These are phyloP conservation scores for Palythoa heliodiscus DNA, from an alignment of 92 coral and sea anemone species.

Conservation along the genomic window DNA sequence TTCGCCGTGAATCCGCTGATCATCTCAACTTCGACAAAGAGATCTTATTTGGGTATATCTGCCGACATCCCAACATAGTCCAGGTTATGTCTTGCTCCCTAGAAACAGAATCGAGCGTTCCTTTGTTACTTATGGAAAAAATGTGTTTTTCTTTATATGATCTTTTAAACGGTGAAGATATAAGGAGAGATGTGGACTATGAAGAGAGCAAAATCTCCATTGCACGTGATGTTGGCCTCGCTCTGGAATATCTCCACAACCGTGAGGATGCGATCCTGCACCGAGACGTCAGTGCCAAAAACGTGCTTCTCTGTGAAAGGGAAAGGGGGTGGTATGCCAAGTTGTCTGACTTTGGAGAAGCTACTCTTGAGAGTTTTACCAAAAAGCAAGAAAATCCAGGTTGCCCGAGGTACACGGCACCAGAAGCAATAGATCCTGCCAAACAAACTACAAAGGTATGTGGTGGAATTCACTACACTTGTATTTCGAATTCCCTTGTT, in stretches of 20 bases:
- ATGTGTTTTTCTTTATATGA: not conserved
- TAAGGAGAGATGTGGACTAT: not conserved
- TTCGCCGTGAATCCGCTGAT: not conserved
- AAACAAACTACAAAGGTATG: not conserved
- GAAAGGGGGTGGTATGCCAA: slow-evolving; percentile 9
- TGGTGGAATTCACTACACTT: not conserved
- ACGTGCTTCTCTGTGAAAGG: slow-evolving; percentile 1
- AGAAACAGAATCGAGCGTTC: not conserved
- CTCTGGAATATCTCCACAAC: slow-evolving; percentile 15
- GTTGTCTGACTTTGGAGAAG: slow-evolving; percentile 11
- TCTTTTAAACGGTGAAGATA: not conserved
- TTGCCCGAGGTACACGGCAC: not conserved
- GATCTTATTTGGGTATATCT: slow-evolving; percentile 9
- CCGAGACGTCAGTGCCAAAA: slow-evolving; percentile 14
- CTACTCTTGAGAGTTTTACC: not conserved
- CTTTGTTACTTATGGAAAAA: slow-evolving; percentile 14
- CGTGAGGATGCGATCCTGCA: slow-evolving; percentile 9
- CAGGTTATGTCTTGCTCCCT: not conserved
- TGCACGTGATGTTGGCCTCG: slow-evolving; percentile 6
- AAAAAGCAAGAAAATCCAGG: not conserved
- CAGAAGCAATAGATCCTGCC: not conserved
- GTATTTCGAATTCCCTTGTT: no score
- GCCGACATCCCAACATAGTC: slow-evolving; percentile 25
- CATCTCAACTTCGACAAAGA: slow-evolving; percentile 13
- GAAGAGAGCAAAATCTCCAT: not conserved